phyloP scores from a whole-genome alignment of 2,113 vertebrate species.

The Syngnathus typhle region DNA sequence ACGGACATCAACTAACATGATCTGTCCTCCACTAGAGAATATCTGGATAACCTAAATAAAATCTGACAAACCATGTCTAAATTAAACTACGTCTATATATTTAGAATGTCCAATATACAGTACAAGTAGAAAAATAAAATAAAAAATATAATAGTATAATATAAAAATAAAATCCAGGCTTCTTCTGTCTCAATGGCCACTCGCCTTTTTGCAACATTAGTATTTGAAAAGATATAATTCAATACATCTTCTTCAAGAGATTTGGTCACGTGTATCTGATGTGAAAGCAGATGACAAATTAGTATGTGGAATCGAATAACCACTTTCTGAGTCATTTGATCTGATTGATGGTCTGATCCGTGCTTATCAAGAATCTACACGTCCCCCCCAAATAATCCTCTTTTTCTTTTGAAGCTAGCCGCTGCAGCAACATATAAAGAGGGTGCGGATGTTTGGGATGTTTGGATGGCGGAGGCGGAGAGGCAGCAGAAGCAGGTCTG shows the following conservation, averaged over 20 bases:
- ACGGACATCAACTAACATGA: neutral
- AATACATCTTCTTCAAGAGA: too few relatives aligned
- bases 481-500: conserved; percentile 26
- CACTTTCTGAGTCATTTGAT: neutral
- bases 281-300: too few relatives aligned
- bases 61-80: neutral
- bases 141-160: too few relatives aligned
- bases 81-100: neutral
- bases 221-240: too few relatives aligned
- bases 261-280: too few relatives aligned
- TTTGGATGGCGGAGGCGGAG: conserved; percentile 12
- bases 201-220: too few relatives aligned
- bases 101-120: neutral
- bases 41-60: neutral
- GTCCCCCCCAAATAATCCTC: neutral
- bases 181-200: neutral
- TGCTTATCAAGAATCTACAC: neutral
- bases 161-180: neutral
- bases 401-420: conserved; percentile 7
- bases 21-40: neutral
- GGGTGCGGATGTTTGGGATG: conserved; percentile 3
- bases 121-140: too few relatives aligned
- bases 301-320: neutral
- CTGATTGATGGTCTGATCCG: neutral
- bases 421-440: conserved; percentile 4